Evolutionary conservation across 2,113 vertebrate genomes (phyloP).

Genomic region (Holacanthus passer): DNA sequence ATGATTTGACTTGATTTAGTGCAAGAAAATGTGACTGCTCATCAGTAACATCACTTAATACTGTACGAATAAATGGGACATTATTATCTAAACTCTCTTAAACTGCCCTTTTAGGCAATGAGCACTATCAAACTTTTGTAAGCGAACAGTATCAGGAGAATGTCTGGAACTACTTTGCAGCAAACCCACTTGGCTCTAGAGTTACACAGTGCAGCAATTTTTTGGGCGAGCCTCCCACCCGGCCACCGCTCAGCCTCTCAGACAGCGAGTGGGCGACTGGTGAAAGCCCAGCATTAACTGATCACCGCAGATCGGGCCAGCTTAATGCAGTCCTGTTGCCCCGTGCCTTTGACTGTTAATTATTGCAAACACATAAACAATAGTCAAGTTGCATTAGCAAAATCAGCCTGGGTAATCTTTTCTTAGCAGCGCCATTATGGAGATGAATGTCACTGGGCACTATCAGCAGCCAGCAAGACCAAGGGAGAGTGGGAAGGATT

Average conservation of each 20-base stretch:
- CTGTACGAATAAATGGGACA: not conserved
- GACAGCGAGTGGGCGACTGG: slow-evolving; percentile 57
- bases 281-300: slow-evolving; percentile 68
- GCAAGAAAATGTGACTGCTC: not conserved
- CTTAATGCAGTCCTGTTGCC: slow-evolving; percentile 38
- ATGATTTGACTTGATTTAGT: not conserved
- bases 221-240: slow-evolving; percentile 38
- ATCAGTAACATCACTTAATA: too few species aligned
- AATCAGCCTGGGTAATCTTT: slow-evolving; percentile 69
- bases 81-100: too few species aligned
- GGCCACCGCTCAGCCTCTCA: slow-evolving; percentile 36
- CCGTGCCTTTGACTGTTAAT: slow-evolving; percentile 66
- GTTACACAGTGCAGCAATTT: slow-evolving; percentile 41
- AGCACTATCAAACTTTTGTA: slow-evolving; percentile 26
- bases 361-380: slow-evolving; percentile 65
- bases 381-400: slow-evolving; percentile 70
- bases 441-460: slow-evolving; percentile 62
- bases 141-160: slow-evolving; percentile 27
- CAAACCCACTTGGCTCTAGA: slow-evolving; percentile 41
- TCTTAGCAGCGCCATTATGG: slow-evolving; percentile 65
- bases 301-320: slow-evolving; percentile 49
- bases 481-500: slow-evolving; percentile 41
- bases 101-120: slow-evolving; percentile 11
- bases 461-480: slow-evolving; percentile 29
- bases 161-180: slow-evolving; percentile 39